Evolutionary conservation across 2,888 invertebrate species (phyloP).

Genomic region (Rapana venosa): DNA sequence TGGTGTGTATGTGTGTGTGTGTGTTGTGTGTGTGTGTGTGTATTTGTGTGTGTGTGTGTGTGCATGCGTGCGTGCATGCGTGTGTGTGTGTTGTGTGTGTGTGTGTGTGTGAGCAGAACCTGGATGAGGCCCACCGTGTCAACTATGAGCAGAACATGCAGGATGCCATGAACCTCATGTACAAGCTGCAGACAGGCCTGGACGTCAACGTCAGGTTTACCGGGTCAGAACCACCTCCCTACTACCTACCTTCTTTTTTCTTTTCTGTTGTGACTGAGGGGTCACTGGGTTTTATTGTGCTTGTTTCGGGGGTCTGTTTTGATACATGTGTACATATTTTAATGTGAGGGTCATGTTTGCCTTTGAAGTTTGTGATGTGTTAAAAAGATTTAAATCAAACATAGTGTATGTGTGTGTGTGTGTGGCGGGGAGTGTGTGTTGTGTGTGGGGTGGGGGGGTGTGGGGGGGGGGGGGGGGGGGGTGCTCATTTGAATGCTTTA

Average conservation of each 20-base stretch:
- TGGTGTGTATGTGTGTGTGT: too few species aligned
- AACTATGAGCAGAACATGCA: constrained; percentile 81
- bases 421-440: too few species aligned
- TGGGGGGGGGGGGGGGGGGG: too few species aligned
- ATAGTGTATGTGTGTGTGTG: too few species aligned
- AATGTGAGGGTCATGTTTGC: too few species aligned
- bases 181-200: constrained; percentile 81
- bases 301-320: neutral
- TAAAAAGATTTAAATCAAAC: too few species aligned
- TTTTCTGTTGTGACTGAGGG: neutral
- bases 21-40: too few species aligned
- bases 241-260: neutral
- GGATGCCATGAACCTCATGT: constrained; percentile 81
- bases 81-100: too few species aligned
- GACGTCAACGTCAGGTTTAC: constrained; percentile 82
- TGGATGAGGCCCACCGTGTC: constrained; percentile 76
- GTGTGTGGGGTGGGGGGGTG: too few species aligned
- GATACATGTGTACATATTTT: too few species aligned
- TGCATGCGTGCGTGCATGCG: constrained; percentile 50
- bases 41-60: neutral
- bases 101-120: constrained; percentile 70
- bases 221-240: constrained; percentile 64
- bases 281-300: neutral
- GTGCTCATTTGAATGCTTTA: too few species aligned
- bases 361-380: too few species aligned